phyloP scores from a whole-genome alignment of 1,140 invertebrate species.

The Patella vulgata region DNA sequence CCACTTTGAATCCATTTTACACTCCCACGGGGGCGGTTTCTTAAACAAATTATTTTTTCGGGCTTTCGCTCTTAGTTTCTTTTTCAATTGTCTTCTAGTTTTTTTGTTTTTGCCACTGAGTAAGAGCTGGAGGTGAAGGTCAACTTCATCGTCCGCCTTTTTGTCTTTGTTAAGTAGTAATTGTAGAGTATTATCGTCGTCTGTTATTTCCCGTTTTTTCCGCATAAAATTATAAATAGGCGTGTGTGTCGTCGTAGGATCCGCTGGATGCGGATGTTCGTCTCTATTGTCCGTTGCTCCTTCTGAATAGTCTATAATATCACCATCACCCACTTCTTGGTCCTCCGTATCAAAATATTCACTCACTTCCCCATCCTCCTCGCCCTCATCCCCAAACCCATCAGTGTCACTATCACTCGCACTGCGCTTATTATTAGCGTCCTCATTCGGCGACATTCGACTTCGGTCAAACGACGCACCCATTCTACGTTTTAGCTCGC shows the following conservation, averaged over 20 bases:
- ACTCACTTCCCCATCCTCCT: conserved; percentile 14
- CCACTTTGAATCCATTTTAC: conserved; percentile 40
- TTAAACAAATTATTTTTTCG: conserved; percentile 23
- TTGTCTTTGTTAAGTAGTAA: neutral
- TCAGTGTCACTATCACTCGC: conserved; percentile 19
- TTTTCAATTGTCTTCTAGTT: conserved; percentile 34
- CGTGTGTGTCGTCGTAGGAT: neutral
- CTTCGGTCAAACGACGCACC: conserved; percentile 29
- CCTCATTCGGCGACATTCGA: conserved; percentile 37
- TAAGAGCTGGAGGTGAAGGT: conserved; percentile 16
- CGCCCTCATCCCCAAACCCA: conserved; percentile 11
- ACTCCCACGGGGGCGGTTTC: conserved; percentile 44
- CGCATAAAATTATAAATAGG: conserved; percentile 26
- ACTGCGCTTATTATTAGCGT: conserved; percentile 16
- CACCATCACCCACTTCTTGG: conserved; percentile 11
- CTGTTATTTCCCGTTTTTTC: conserved; percentile 18
- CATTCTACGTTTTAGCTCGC: conserved; percentile 36
- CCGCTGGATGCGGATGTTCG: conserved; percentile 2
- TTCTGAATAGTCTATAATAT: conserved; percentile 17
- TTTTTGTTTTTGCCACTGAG: conserved; percentile 35
- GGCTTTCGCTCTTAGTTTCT: conserved; percentile 33
- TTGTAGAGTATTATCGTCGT: neutral
- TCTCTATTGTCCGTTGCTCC: conserved; percentile 8
- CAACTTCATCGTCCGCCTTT: conserved; percentile 2
- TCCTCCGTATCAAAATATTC: conserved; percentile 26